phyloP scores from a whole-genome alignment of 2,113 vertebrate species.

The Pseudorhombus dupliciocellatus region DNA sequence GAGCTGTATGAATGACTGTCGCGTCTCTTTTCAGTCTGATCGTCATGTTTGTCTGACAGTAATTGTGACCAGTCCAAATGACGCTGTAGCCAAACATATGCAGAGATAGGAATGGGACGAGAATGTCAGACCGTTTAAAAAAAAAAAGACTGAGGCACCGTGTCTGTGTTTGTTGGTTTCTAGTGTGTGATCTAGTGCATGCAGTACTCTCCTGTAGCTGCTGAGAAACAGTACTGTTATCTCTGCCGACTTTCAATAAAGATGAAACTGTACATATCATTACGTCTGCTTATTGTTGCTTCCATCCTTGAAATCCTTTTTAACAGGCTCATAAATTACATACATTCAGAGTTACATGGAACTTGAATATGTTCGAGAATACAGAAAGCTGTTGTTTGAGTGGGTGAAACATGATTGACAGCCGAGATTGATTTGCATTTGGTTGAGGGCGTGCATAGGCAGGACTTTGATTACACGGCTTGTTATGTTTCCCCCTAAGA shows the following conservation, averaged over 20 bases:
- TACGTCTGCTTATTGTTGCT: not conserved
- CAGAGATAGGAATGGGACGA: constrained; percentile 34
- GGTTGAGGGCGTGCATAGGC: too few species aligned
- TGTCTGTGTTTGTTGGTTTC: constrained; percentile 63
- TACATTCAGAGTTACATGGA: too few species aligned
- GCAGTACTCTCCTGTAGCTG: constrained; percentile 75
- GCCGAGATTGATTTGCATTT: too few species aligned
- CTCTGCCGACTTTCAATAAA: constrained; percentile 77
- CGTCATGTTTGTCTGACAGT: constrained; percentile 39
- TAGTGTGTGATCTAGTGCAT: constrained; percentile 79
- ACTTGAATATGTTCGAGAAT: too few species aligned
- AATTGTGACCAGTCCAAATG: constrained; percentile 37
- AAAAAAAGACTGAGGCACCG: constrained; percentile 31
- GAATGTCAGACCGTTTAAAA: constrained; percentile 19
- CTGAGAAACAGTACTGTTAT: constrained; percentile 63
- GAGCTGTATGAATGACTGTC: constrained; percentile 14
- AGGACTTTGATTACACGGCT: too few species aligned
- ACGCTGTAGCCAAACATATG: constrained; percentile 46
- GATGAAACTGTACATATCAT: constrained; percentile 58
- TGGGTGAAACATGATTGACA: too few species aligned
- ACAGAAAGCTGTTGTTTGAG: too few species aligned
- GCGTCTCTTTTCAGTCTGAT: constrained; percentile 10
- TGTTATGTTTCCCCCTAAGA: too few species aligned
- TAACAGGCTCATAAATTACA: too few species aligned
- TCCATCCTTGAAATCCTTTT: not conserved